Conservation (phyloP, 2,113 vertebrate species). For the Amphiprion ocellaris region DNA sequence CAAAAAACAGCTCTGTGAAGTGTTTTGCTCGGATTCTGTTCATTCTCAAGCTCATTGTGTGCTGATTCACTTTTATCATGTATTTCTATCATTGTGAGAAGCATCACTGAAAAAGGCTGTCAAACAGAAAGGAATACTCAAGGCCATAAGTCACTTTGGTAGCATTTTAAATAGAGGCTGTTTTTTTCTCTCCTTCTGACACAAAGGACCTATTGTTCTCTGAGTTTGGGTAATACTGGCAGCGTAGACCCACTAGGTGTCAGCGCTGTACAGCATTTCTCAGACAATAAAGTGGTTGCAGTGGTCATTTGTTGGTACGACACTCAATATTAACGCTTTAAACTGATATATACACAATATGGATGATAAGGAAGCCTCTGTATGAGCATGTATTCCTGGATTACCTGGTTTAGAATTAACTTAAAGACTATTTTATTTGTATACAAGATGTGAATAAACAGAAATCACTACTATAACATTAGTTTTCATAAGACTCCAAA, state of each 20-base stretch:
- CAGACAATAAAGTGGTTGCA: neutral
- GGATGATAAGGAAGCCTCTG: too few relatives aligned
- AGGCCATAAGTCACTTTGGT: slow-evolving; percentile 7
- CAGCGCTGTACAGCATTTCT: slow-evolving; percentile 58
- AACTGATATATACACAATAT: too few relatives aligned
- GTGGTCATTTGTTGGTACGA: too few relatives aligned
- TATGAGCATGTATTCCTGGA: too few relatives aligned
- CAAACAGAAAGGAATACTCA: slow-evolving; percentile 3
- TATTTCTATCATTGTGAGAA: neutral
- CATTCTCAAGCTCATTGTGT: neutral
- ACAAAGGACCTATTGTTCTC: slow-evolving; percentile 73
- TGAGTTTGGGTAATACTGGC: neutral
- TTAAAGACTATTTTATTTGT: too few relatives aligned
- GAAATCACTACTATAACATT: too few relatives aligned
- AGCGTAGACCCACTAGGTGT: slow-evolving; percentile 66
- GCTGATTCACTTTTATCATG: neutral
- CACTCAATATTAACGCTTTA: too few relatives aligned
- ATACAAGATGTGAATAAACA: too few relatives aligned
- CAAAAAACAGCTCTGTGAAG: slow-evolving; percentile 10
- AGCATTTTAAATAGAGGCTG: neutral
- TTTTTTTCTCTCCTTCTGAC: neutral
- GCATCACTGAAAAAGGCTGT: neutral
- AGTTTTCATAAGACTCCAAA: too few relatives aligned
- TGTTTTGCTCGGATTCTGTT: neutral
- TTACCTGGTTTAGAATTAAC: too few relatives aligned